Base-by-base conservation (phyloP, 92 coral and sea anemone species). In the Zoanthus sansibaricus region DNA sequence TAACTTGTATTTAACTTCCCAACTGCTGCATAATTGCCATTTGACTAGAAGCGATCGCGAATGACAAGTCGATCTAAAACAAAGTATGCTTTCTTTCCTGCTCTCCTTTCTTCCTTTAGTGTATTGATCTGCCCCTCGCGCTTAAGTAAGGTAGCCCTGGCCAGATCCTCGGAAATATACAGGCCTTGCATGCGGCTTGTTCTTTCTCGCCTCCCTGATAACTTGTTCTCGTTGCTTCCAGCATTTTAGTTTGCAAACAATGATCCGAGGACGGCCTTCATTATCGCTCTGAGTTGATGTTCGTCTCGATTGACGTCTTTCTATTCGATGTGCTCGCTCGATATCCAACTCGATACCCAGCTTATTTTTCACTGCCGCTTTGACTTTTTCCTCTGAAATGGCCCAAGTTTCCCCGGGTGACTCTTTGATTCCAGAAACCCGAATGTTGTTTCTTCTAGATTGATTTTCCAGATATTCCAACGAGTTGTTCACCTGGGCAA, bases 401-500 rank as follows among this genome's bases (percentile, higher is more conserved):
- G 61, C 64, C 80, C 80, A 76, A 54, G 80, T 76, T 76, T 49
- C 66, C 66, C 80, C 80, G 42, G 66, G 66, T 54, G 80, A 76
- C 49, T 76, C 66, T 18, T 54, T 30, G 37, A 76, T 76, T 9
- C 80, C 80, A 37, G 42, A 37, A 37, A 37, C 42, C 42, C 42
- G 42, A 37, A 37, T 37, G 42, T 37, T 37, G 42, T 37, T 37
- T 37, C 42, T 37, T 37, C 42, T 37, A 37, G 42, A 37, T 37
- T 37, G 42, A 37, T 37, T 76, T 76, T 76, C 80, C 45, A 76
- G 20, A 51, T 76, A 76, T 13, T 76, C 80, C 64, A 76, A 21
- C 5, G 80, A 76, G 80, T 76, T 30, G 16, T 76, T 30, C 49
- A 76, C 66, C 37, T 49, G 80, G 32, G 42, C 42, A 37, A 37